phyloP scores from a whole-genome alignment of 2,113 vertebrate species.

The Pipra filicauda region DNA sequence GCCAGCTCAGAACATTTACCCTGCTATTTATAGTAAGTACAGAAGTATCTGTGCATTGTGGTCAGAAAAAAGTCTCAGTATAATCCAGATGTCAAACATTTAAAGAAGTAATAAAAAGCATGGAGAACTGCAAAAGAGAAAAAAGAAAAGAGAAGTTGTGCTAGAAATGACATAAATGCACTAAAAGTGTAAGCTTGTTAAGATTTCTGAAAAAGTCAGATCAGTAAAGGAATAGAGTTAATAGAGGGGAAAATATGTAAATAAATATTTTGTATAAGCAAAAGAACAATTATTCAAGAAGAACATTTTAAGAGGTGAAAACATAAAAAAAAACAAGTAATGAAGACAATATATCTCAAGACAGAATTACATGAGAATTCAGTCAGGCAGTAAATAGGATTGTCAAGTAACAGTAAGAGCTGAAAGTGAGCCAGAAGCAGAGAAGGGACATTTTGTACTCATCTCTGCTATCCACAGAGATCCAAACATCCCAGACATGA shows the following conservation, averaged over 20 bases:
- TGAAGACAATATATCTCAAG: not conserved
- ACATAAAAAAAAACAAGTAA: not conserved
- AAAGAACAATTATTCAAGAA: not conserved
- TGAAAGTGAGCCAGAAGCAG: not conserved
- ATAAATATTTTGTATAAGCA: not conserved
- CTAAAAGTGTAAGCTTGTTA: not conserved
- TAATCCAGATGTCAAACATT: not conserved
- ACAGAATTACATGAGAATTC: not conserved
- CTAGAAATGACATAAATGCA: not conserved
- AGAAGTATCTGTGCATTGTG: not conserved
- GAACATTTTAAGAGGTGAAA: not conserved
- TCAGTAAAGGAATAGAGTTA: not conserved
- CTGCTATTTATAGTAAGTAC: not conserved
- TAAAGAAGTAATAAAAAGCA: not conserved
- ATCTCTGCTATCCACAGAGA: not conserved
- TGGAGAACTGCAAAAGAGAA: not conserved
- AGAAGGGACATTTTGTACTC: not conserved
- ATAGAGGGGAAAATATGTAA: not conserved
- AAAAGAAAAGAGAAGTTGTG: not conserved
- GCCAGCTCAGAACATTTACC: conserved; percentile 1
- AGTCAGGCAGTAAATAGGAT: not conserved
- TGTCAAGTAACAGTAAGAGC: not conserved
- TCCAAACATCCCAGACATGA: not conserved
- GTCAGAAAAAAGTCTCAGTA: not conserved
- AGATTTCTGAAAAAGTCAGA: not conserved